These are phyloP conservation scores for Alsophila aescularia DNA, from an alignment of 2,888 invertebrate genomes.

Conservation along the genomic window DNA sequence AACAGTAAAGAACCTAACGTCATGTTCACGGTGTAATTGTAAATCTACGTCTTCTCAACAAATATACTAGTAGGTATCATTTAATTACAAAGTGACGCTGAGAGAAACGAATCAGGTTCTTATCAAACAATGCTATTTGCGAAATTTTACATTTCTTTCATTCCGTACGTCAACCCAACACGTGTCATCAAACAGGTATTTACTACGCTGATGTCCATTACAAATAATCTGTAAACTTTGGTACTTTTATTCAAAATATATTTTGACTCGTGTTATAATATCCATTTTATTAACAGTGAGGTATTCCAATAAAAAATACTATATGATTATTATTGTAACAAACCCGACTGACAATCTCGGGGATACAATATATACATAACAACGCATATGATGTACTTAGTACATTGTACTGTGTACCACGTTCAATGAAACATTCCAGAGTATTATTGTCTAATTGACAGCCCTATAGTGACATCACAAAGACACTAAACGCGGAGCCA, in stretches of 20 bases:
- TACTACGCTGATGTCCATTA: background rate
- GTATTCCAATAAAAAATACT: no score
- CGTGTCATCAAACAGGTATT: conserved; percentile 3
- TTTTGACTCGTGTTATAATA: background rate
- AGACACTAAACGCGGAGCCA: conserved; percentile 15
- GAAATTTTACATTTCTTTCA: conserved; percentile 12
- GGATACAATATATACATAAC: background rate
- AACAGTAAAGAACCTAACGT: background rate
- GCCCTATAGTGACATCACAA: conserved; percentile 18
- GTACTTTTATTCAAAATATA: background rate
- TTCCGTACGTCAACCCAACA: conserved; percentile 21
- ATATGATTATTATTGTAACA: background rate
- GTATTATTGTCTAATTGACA: conserved; percentile 12
- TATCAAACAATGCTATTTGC: conserved; percentile 41
- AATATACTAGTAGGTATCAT: background rate
- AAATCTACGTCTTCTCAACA: background rate
- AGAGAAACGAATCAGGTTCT: conserved; percentile 46
- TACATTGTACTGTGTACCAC: background rate
- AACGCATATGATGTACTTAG: background rate
- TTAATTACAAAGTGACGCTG: conserved; percentile 45
- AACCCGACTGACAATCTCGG: background rate
- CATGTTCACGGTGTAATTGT: background rate
- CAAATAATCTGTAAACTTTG: background rate
- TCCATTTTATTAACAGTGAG: background rate
- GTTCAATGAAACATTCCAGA: conserved; percentile 3